Percentiles rank a stretch among this genome's conserved stretches.
These are phyloP conservation scores for Syngnathus rostellatus DNA, from an alignment of 2,797 vertebrate species.

Conservation along the genomic window DNA sequence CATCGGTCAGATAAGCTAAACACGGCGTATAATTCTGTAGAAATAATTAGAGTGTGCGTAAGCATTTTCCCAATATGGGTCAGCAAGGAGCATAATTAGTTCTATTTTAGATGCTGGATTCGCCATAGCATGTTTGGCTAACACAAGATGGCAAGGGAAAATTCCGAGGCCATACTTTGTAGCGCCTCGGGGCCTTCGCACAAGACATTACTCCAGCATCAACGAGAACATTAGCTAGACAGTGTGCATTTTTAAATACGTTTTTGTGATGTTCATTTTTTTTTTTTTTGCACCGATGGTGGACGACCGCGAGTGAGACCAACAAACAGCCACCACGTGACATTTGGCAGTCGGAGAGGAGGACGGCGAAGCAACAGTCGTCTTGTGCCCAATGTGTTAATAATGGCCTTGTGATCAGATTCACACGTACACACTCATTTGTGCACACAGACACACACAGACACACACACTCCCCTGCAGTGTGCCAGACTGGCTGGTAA, in stretches of 20 bases:
- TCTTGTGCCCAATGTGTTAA: constrained; percentile 57
- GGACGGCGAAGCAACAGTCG: constrained; percentile 15
- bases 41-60: background rate
- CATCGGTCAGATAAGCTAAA: constrained; percentile 3
- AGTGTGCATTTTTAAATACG: background rate
- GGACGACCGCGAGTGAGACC: too few relatives aligned
- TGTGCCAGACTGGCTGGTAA: constrained; percentile 62
- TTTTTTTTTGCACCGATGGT: background rate
- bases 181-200: background rate
- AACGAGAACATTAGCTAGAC: background rate
- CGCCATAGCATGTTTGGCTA: background rate
- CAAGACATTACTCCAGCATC: background rate
- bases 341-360: background rate
- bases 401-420: constrained; percentile 50
- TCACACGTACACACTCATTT: constrained; percentile 18
- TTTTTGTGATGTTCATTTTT: background rate
- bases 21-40: constrained; percentile 1
- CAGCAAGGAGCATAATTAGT: background rate
- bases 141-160: constrained; percentile 1
- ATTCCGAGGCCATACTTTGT: background rate
- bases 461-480: constrained; percentile 36
- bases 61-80: background rate
- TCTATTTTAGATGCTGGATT: constrained; percentile 1
- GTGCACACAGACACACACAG: background rate
- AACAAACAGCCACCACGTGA: background rate